These are phyloP conservation scores for Prietella phreatophila DNA, from an alignment of 2,113 vertebrate species.

Conservation along the genomic window DNA sequence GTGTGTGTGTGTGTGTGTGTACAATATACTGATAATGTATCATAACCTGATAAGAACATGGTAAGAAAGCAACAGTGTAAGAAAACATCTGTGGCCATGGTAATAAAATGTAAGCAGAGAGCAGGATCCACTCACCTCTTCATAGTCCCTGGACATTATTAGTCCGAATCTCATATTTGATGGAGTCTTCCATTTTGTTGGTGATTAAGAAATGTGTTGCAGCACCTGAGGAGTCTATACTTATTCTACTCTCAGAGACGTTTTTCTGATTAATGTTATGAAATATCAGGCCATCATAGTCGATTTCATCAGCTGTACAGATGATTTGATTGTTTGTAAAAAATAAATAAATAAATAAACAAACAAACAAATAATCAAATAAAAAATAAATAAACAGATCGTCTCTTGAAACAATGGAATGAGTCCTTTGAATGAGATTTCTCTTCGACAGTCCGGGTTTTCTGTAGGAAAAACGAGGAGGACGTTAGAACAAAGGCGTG, in stretches of 20 bases:
- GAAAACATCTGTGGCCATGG: neutral
- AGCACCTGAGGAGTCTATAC: constrained; percentile 56
- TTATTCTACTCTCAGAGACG: constrained; percentile 18
- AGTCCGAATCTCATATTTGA: constrained; percentile 64
- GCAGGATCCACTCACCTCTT: constrained; percentile 68
- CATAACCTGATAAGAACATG: neutral
- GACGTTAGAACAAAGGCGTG: constrained; percentile 17
- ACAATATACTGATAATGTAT: neutral
- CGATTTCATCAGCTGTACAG: constrained; percentile 8
- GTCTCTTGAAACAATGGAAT: neutral
- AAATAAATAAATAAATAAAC: neutral
- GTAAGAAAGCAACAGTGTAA: neutral
- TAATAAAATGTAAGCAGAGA: neutral
- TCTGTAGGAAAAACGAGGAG: constrained; percentile 25
- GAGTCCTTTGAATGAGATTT: neutral
- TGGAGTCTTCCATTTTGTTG: constrained; percentile 70
- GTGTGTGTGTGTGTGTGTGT: neutral
- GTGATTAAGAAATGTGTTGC: constrained; percentile 62
- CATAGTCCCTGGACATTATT: constrained; percentile 79
- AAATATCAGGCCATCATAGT: constrained; percentile 62
- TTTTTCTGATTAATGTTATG: constrained; percentile 3
- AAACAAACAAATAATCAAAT: too few relatives aligned
- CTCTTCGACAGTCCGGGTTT: constrained; percentile 17
- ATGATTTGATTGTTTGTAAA: constrained; percentile 14
- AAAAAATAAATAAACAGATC: neutral